Evolutionary conservation across 2,888 invertebrate genomes (phyloP).

Genomic region (Drosophila meridiana): DNA sequence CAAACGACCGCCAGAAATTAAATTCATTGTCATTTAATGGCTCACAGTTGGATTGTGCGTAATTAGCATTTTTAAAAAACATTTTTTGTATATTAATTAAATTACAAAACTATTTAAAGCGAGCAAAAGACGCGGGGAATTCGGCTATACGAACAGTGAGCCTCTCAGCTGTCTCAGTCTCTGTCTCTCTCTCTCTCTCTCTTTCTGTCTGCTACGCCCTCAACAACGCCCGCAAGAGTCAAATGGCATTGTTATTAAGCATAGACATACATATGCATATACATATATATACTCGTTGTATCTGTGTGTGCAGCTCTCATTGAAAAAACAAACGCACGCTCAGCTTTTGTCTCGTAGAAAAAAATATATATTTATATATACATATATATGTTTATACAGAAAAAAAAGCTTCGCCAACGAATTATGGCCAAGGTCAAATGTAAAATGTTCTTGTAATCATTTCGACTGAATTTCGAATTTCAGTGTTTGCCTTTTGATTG

Average conservation of each 20-base stretch:
- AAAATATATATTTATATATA: background rate
- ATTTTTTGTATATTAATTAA: slow-evolving; percentile 77
- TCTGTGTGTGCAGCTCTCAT: slow-evolving; percentile 50
- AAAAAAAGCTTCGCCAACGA: slow-evolving; percentile 59
- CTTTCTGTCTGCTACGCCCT: slow-evolving; percentile 1
- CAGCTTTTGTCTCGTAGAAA: slow-evolving; percentile 65
- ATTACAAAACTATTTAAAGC: slow-evolving; percentile 70
- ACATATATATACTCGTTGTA: background rate
- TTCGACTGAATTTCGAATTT: slow-evolving; percentile 63
- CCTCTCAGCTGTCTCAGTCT: background rate
- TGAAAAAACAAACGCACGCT: slow-evolving; percentile 64
- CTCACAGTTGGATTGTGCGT: slow-evolving; percentile 64
- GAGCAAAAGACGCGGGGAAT: slow-evolving; percentile 20
- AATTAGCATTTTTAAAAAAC: slow-evolving; percentile 73
- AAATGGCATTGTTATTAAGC: slow-evolving; percentile 51
- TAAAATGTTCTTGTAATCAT: slow-evolving; percentile 80
- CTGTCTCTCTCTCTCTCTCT: slow-evolving; percentile 3
- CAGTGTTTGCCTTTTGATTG: slow-evolving; percentile 36
- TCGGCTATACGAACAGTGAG: slow-evolving; percentile 10
- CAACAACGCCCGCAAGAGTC: slow-evolving; percentile 22
- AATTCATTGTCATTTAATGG: slow-evolving; percentile 73
- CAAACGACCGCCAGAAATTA: slow-evolving; percentile 62
- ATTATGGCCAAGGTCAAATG: slow-evolving; percentile 77
- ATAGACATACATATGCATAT: slow-evolving; percentile 14
- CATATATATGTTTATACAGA: background rate